Conservation (phyloP, 2,113 vertebrate species). For the Ceyx cyanopectus region DNA sequence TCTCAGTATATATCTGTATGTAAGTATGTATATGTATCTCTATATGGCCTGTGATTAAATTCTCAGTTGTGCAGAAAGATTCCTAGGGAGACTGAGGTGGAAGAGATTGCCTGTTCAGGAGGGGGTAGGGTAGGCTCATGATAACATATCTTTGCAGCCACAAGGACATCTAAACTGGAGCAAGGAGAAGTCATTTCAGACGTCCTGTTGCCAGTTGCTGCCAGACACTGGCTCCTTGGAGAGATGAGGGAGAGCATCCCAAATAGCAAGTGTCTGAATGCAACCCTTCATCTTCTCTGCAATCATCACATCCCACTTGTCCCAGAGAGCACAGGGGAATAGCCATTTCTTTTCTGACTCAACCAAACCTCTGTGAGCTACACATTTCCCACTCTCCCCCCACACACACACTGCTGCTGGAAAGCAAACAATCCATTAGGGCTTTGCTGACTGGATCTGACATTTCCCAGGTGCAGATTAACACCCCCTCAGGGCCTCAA, state of each 20-base stretch:
- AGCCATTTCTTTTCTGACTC: not conserved
- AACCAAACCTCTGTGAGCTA: not conserved
- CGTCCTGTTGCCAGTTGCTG: not conserved
- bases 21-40: not conserved
- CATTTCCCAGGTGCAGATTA: constrained; percentile 67
- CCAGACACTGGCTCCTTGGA: constrained; percentile 22
- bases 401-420: not conserved
- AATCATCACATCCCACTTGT: not conserved
- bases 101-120: not conserved
- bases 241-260: not conserved
- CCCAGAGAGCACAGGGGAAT: constrained; percentile 23
- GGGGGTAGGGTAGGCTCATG: not conserved
- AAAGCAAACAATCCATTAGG: constrained; percentile 46
- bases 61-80: not conserved
- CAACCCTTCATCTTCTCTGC: accelerated
- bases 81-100: not conserved
- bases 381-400: not conserved
- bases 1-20: not conserved
- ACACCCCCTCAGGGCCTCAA: not conserved
- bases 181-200: constrained; percentile 23
- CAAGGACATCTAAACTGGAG: not conserved
- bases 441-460: constrained; percentile 32
- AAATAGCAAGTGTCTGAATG: not conserved
- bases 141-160: not conserved
- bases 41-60: not conserved